Base-by-base conservation (phyloP, 1,140 invertebrate species). In the Drosophila trapezifrons region DNA sequence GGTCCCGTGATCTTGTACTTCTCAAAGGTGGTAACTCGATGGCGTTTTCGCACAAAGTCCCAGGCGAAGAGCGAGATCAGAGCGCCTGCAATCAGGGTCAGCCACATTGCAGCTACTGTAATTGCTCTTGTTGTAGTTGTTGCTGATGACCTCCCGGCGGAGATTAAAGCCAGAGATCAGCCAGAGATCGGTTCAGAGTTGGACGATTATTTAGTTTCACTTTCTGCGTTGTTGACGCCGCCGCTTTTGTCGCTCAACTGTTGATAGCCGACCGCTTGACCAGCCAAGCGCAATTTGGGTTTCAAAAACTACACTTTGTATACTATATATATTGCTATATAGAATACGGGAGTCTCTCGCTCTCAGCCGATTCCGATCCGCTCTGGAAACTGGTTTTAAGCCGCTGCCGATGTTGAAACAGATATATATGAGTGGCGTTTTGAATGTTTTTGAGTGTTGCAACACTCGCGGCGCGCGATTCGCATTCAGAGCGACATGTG, bases 11-110 rank as follows among this genome's bases (percentile, higher is more conserved):
- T 89, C 12, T 66, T 27, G 0, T 76, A 89, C 52, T 43, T 78
- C 2, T 12, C 2, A 0, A 87, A 58, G 8, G 37, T 54, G 6
- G 27, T 43, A 7, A 47, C 60, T 9, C 80, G 70, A 2, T 77
- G 64, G 10, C 76, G 69, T 46, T 87, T 87, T 35, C 69, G 64
- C 22, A n/a, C 20, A 78, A 65, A 83, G 65, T 87, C 84, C 84
- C 84, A 87, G 59, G 15, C 27, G 8, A 87, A 46, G 40, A 87
- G 49, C 55, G 78, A 65, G 29, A 67, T 67, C 43, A 87, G 29
- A 13, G 69, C 20, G 22, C 57, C 72, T 15, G 54, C 13, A 29
- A 80, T 20, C 49, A 87, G 63, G 76, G 76, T 78, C 49, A 89
- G 62, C 77, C 58, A 67, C 84, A 87, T 78, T 64, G 51, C 51